Evolutionary conservation across 2,113 vertebrate species (phyloP), one percentile per base, ranked within the genome.

Genomic region (Callionymus lyra): DNA sequence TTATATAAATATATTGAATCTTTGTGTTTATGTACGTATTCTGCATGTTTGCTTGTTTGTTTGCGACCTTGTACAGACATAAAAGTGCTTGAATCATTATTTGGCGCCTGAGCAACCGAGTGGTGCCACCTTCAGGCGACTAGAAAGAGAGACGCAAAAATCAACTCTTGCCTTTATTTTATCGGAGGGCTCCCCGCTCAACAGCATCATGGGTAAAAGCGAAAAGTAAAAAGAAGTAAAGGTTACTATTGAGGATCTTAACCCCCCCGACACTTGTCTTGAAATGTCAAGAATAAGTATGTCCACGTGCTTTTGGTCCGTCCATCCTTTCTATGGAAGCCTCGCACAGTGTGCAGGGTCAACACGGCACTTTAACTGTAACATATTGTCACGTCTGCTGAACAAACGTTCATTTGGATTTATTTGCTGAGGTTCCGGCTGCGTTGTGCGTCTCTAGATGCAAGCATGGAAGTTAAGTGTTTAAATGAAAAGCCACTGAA

Each of bases 11-110:
- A n/a, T 27, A 27, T 27, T 27, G 21, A 8, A 27, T 27, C 21
- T 79, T 82, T 84, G 77, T 86, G 63, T 81, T 85, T 35, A 56
- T 51, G 59, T 77, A 65, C 70, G 67, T 78, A 82, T 70, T 19
- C 72, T 79, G 75, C 79, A 77, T 73, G 21, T 80, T 62, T 83
- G 82, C 80, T 85, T 72, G 85, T 77, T 81, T 72, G 77, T 75
- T 84, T 80, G 80, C 72, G 54, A 61, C 59, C 49, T 65, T 59
- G 50, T 69, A 52, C 47, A 74, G 58, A 70, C 56, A 66, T 70
- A 58, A 54, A 71, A 74, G 64, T 63, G 70, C 68, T 69, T 75
- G 10, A 63, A 55, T 38, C 14, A 8, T 16, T 38, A 27, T 38
- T 11, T 10, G 12, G n/a, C 16, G 16, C 16, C 6, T 40, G 10